Conservation (phyloP, 2,113 vertebrate species). For the Tachuris rubrigastra region DNA sequence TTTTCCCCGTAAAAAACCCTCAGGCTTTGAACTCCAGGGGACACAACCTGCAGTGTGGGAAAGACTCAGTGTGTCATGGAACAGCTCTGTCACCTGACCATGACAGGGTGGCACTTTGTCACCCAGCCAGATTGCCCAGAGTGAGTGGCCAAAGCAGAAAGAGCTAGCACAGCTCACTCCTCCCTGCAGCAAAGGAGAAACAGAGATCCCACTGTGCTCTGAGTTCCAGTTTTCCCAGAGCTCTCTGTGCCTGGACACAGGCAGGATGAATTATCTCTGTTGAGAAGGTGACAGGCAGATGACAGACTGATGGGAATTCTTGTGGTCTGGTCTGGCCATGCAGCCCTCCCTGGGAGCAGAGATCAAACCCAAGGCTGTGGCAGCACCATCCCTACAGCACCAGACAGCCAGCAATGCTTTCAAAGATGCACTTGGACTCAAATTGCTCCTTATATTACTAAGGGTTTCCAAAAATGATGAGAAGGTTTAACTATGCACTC, state of each 20-base stretch:
- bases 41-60: background rate
- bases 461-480: background rate
- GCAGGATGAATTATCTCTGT: background rate
- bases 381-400: background rate
- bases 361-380: background rate
- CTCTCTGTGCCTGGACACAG: background rate
- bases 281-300: background rate
- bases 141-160: too few relatives aligned
- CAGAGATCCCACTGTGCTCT: background rate
- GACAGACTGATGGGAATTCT: background rate
- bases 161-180: background rate
- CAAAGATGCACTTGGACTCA: background rate
- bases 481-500: background rate
- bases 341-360: background rate
- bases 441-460: background rate
- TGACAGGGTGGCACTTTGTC: too few relatives aligned
- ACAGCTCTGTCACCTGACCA: background rate
- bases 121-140: too few relatives aligned
- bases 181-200: background rate
- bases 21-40: too few relatives aligned
- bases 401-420: background rate
- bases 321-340: background rate
- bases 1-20: background rate
- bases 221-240: background rate
- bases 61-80: background rate